Percentiles rank a stretch among this genome's conserved stretches.
phyloP scores from a whole-genome alignment of 2,888 invertebrate genomes.

The Sicus ferrugineus region DNA sequence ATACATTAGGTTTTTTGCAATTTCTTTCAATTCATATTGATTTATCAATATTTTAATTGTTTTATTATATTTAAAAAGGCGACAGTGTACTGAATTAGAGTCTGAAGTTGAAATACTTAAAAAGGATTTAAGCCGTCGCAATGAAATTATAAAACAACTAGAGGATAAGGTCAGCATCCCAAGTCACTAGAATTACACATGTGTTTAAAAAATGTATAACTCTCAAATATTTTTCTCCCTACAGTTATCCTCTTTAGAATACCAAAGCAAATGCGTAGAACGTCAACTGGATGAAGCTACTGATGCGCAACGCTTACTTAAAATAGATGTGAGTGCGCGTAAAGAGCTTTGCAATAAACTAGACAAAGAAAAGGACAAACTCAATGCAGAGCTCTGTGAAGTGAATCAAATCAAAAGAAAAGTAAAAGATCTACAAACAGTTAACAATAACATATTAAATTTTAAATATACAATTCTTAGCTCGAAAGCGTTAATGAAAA shows the following conservation, averaged over 20 bases:
- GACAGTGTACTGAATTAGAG: slow-evolving; percentile 67
- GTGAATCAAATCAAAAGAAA: slow-evolving; percentile 61
- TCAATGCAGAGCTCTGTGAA: slow-evolving; percentile 68
- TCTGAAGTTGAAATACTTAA: slow-evolving; percentile 73
- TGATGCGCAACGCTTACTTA: slow-evolving; percentile 69
- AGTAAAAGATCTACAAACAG: slow-evolving; percentile 44
- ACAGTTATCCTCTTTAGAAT: slow-evolving; percentile 64
- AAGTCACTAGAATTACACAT: neutral
- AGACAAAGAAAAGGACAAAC: slow-evolving; percentile 73
- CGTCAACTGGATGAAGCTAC: slow-evolving; percentile 70
- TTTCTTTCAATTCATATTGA: neutral
- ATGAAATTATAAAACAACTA: slow-evolving; percentile 67
- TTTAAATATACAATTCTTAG: slow-evolving; percentile 53
- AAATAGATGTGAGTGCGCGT: slow-evolving; percentile 70
- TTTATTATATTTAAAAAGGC: slow-evolving; percentile 48
- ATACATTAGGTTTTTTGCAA: slow-evolving; percentile 2
- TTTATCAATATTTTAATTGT: neutral
- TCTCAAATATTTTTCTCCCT: neutral
- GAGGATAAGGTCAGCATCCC: slow-evolving; percentile 67
- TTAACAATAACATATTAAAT: neutral
- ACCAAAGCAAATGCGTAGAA: slow-evolving; percentile 71
- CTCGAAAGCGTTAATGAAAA: slow-evolving; percentile 66
- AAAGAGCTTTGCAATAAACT: slow-evolving; percentile 71
- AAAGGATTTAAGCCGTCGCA: slow-evolving; percentile 69
- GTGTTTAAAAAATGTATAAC: neutral